These are phyloP conservation scores for Conus ventricosus DNA, from an alignment of 1,140 invertebrate genomes.

Conservation along the genomic window DNA sequence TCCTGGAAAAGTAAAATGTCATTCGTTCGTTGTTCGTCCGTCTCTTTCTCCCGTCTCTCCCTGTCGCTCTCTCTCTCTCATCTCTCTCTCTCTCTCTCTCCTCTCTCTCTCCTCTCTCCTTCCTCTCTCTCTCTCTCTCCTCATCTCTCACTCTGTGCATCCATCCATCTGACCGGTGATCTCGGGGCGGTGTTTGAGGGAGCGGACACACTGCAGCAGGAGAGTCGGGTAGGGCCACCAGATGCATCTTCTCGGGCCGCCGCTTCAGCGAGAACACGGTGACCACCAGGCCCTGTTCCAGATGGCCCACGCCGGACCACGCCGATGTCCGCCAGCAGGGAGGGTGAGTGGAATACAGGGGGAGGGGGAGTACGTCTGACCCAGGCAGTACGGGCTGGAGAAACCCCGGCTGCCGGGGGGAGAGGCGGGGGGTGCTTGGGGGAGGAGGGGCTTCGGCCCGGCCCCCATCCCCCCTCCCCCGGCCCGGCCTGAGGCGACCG, in stretches of 20 bases:
- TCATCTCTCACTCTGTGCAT: neutral
- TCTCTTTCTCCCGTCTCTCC: neutral
- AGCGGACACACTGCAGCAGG: conserved; percentile 21
- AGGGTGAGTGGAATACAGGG: neutral
- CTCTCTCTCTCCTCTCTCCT: neutral
- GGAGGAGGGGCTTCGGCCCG: too few species aligned
- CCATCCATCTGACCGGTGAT: conserved; percentile 17
- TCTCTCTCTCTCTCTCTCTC: neutral
- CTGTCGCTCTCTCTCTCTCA: neutral
- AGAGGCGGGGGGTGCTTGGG: neutral
- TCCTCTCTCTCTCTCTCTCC: neutral
- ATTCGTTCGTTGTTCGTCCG: too few species aligned
- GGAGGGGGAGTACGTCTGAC: neutral
- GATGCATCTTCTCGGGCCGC: conserved; percentile 21
- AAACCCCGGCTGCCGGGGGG: too few species aligned
- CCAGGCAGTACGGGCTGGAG: too few species aligned
- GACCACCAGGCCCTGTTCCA: conserved; percentile 27
- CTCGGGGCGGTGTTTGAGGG: conserved; percentile 5
- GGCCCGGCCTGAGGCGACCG: too few species aligned
- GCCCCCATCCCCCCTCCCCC: neutral
- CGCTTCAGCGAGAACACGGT: conserved; percentile 30
- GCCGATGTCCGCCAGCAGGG: neutral
- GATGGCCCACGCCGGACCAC: neutral
- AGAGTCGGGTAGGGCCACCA: neutral
- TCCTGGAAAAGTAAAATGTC: too few species aligned